phyloP scores from a whole-genome alignment of 1,140 invertebrate genomes.

The Caenorhabditis brenneri region DNA sequence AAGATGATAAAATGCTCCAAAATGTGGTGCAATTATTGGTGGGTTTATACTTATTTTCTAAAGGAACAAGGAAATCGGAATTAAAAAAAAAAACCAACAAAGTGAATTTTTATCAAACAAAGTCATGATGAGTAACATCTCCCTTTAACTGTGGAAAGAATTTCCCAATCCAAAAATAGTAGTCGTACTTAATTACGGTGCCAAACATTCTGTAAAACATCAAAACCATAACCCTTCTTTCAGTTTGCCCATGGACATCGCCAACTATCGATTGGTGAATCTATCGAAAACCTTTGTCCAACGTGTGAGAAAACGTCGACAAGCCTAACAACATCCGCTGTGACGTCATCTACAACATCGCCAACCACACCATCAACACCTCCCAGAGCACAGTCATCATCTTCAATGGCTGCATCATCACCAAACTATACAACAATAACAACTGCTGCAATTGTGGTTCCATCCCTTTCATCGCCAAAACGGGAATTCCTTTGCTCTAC shows the following conservation, averaged over 20 bases:
- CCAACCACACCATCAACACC: slow-evolving; percentile 7
- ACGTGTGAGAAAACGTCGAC: not conserved
- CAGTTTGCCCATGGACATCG: slow-evolving; percentile 25
- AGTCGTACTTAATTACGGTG: no score
- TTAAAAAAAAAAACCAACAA: no score
- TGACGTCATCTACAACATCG: slow-evolving; percentile 22
- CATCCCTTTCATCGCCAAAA: not conserved
- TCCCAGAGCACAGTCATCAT: not conserved
- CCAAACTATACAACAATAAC: not conserved
- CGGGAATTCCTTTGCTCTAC: slow-evolving; percentile 14
- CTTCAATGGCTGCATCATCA: not conserved
- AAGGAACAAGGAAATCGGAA: no score
- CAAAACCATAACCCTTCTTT: not conserved
- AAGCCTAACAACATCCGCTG: not conserved
- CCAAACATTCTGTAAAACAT: no score
- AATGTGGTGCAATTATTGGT: slow-evolving; percentile 29
- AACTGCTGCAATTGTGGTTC: not conserved
- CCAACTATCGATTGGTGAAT: slow-evolving; percentile 4
- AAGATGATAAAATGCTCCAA: slow-evolving; percentile 26
- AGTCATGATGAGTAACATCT: no score
- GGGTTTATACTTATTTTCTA: not conserved
- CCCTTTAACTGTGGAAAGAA: no score
- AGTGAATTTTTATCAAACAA: no score
- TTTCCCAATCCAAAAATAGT: no score
- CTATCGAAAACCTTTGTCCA: slow-evolving; percentile 18